A percentile compares a stretch with the other conserved stretches of the same genome.
These are phyloP conservation scores for Semicossyphus pulcher DNA, from an alignment of 2,113 vertebrate genomes.

Conservation along the genomic window DNA sequence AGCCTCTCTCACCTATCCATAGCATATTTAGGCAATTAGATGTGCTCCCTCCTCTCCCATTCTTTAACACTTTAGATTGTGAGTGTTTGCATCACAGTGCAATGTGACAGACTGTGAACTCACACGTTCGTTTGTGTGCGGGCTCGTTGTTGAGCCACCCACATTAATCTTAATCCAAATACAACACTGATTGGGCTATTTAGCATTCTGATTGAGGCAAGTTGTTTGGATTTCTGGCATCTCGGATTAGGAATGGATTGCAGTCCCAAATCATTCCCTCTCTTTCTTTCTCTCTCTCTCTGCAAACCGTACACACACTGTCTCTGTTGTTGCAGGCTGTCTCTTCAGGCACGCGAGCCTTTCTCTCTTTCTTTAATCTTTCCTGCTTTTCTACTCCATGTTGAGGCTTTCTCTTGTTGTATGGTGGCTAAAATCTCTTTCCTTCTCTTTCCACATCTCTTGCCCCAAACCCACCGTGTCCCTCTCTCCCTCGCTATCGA, in stretches of 20 bases:
- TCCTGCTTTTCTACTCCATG: slow-evolving; percentile 5
- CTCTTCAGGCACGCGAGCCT: slow-evolving; percentile 14
- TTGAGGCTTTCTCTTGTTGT: slow-evolving; percentile 10
- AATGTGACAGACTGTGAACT: slow-evolving; percentile 35
- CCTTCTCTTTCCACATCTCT: not conserved
- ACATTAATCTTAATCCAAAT: slow-evolving; percentile 55
- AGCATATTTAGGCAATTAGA: slow-evolving; percentile 48
- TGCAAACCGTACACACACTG: not conserved
- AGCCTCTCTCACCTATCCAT: slow-evolving; percentile 68
- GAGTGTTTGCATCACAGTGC: not conserved
- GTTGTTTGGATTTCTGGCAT: slow-evolving; percentile 41
- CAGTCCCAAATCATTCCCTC: slow-evolving; percentile 11
- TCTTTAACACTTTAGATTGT: slow-evolving; percentile 13
- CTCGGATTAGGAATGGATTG: slow-evolving; percentile 66
- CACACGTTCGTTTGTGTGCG: slow-evolving; percentile 29
- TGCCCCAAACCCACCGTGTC: slow-evolving; percentile 20
- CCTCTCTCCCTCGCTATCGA: slow-evolving; percentile 11
- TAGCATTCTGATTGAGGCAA: slow-evolving; percentile 59
- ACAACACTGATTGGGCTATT: slow-evolving; percentile 39
- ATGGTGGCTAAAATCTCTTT: slow-evolving; percentile 13
- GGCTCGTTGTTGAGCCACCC: slow-evolving; percentile 32
- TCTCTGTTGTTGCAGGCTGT: slow-evolving; percentile 25
- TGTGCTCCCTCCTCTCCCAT: slow-evolving; percentile 26
- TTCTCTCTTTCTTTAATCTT: slow-evolving; percentile 21
- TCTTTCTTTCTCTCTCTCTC: not conserved